Base-by-base conservation (phyloP, 2,888 invertebrate species). In the Clitarchus hookeri region DNA sequence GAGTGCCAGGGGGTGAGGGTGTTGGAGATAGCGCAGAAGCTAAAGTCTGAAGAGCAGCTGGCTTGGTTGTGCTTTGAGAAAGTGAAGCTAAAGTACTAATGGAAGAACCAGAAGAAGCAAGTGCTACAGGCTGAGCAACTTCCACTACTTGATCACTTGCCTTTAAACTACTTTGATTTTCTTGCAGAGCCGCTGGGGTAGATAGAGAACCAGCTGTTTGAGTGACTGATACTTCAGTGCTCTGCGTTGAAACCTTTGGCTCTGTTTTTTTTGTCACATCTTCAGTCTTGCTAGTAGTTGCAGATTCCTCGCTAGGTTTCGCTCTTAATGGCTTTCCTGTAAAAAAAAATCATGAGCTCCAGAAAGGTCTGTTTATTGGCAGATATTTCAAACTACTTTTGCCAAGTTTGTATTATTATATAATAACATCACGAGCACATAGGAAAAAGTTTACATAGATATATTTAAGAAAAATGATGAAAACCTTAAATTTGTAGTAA, bases 111-210 rank as follows among this genome's bases (percentile, higher is more conserved):
- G 65, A 65, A 65, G 65, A 65, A 65, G 65, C 65, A 65, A 16
- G 65, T 65, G 65, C 65, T 19, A 65, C 19, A 65, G 65, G 65
- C 65, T 65, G 65, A 65, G 65, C 65, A 65, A 65, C 65, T 65
- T 65, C 65, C 65, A 65, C 65, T 65, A 65, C 65, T 65, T 65
- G 65, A 65, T 65, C 65, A 65, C 65, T 65, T 65, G 65, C 65
- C 65, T 65, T 65, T 65, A 19, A 19, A 23, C 65, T 65, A 65
- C 65, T 65, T 65, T 65, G 65, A n/a, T n/a, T n/a, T 16, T 65
- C 16, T 16, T 65, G 13, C 19, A 16, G 13, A 65, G 19, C 16
- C 23, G 16, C 65, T 65, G 23, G 16, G 19, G 65, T 13, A 65
- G 65, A 19, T 19, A 19, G 4, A 19, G 65, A 65, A 65, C 11